Conservation (phyloP, 2,113 vertebrate genomes). For the Varanus komodoensis region DNA sequence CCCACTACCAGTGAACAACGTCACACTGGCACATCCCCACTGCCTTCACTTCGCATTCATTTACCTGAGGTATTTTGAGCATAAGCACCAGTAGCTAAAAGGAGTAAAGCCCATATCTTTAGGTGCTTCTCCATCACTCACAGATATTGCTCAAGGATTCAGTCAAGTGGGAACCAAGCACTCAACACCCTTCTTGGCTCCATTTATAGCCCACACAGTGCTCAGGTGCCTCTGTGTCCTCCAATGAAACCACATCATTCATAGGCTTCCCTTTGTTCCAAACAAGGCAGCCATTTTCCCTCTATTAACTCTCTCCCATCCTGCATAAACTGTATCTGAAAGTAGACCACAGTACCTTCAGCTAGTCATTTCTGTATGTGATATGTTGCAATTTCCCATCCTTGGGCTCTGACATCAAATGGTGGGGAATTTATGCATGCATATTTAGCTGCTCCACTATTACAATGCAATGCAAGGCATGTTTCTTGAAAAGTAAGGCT, state of each 20-base stretch:
- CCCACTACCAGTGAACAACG: background rate
- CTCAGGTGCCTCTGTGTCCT: rapidly evolving
- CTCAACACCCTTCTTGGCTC: rapidly evolving
- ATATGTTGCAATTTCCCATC: background rate
- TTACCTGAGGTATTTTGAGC: slow-evolving; percentile 1
- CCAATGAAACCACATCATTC: background rate
- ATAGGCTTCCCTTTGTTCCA: rapidly evolving
- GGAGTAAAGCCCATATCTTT: background rate
- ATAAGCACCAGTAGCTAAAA: background rate
- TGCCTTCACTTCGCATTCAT: background rate
- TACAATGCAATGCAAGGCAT: background rate
- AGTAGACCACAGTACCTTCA: background rate
- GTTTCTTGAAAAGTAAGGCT: background rate
- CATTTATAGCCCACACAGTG: slow-evolving; percentile 18
- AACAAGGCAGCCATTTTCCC: background rate
- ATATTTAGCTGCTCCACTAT: background rate
- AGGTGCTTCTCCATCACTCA: rapidly evolving
- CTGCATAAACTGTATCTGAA: background rate
- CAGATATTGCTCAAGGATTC: background rate
- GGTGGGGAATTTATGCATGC: background rate
- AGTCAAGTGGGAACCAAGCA: background rate
- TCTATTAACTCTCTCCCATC: background rate
- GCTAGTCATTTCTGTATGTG: background rate
- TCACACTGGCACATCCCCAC: no score
- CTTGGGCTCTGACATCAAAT: background rate